Base-by-base conservation (phyloP, 2,797 vertebrate species). In the Cetoscarus ocellatus region DNA sequence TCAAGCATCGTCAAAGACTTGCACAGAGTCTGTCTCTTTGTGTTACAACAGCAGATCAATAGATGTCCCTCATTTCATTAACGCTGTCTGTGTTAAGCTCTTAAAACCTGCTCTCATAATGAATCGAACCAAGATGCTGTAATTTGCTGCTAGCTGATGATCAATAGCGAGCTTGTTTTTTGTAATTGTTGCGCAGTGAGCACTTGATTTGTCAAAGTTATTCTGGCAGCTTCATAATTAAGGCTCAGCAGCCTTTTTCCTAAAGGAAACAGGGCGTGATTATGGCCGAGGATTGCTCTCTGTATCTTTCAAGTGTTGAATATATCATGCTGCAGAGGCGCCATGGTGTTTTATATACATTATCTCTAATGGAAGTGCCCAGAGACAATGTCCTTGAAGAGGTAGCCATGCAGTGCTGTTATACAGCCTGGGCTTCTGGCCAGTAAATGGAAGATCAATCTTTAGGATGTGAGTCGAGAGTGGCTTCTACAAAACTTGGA, bases 41-140 rank as follows among this genome's bases (percentile, higher is more conserved):
- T 73, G 60, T 84, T 76, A 67, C 79, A 68, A 70, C 66, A 72
- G 69, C 62, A 70, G 79, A 94, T 94, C 93, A 81, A 93, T 94
- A 84, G 35, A 83, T 71, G 87, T 84, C 85, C 77, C 82, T 92
- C 80, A 90, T 92, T 94, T 91, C 87, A 94, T 94, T 93, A 90
- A 74, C 70, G 65, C 80, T 74, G 65, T 79, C 73, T 68, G 73
- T 77, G 79, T 74, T 89, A 86, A 88, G 87, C 91, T 75, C 68
- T 77, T 75, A 89, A 91, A 89, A 80, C 79, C 77, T 39, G 42
- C 67, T 77, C 79, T 75, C 57, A 56, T 81, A 87, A 93, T 68
- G 80, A 85, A 86, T 92, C 15, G 10, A 61, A 69, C 60, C 54
- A 48, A 85, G 79, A 78, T 70, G 60, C 51, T 78, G 83, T 86